Evolutionary conservation across 2,797 vertebrate genomes (phyloP).

Genomic region (Tenualosa ilisha): DNA sequence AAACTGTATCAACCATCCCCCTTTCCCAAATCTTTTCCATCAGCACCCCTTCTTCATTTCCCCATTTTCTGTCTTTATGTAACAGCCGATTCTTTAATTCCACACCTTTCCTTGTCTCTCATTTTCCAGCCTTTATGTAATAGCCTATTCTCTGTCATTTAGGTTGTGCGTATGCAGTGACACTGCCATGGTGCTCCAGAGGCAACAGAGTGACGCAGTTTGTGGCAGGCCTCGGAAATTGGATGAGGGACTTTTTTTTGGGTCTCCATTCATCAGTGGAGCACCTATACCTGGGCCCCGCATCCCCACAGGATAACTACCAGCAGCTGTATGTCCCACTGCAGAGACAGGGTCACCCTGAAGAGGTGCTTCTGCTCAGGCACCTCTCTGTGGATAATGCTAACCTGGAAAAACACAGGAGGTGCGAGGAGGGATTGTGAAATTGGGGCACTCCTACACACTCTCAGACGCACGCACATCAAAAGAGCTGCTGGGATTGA

Average conservation of each 20-base stretch:
- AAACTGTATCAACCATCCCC: background rate
- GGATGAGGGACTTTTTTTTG: constrained; percentile 53
- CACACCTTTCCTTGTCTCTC: background rate
- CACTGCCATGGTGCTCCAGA: constrained; percentile 42
- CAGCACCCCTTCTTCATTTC: background rate
- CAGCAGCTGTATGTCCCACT: background rate
- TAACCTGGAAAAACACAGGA: constrained; percentile 29
- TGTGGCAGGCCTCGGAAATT: constrained; percentile 57
- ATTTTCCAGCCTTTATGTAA: background rate
- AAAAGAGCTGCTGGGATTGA: constrained; percentile 43
- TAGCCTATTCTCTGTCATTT: constrained; percentile 53
- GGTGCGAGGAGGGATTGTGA: constrained; percentile 29
- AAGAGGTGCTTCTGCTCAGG: background rate
- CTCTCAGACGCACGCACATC: constrained; percentile 26
- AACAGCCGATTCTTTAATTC: too few relatives aligned
- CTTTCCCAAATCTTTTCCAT: background rate
- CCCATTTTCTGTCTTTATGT: background rate
- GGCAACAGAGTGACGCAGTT: constrained; percentile 65
- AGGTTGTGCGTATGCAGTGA: constrained; percentile 61
- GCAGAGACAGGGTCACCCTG: background rate
- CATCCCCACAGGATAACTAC: background rate
- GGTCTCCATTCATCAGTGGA: background rate
- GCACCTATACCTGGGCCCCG: background rate
- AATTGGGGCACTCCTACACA: constrained; percentile 57
- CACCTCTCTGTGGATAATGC: background rate